These are phyloP conservation scores for Drosophila neoperkinsi DNA, from an alignment of 2,888 invertebrate genomes.

Conservation along the genomic window DNA sequence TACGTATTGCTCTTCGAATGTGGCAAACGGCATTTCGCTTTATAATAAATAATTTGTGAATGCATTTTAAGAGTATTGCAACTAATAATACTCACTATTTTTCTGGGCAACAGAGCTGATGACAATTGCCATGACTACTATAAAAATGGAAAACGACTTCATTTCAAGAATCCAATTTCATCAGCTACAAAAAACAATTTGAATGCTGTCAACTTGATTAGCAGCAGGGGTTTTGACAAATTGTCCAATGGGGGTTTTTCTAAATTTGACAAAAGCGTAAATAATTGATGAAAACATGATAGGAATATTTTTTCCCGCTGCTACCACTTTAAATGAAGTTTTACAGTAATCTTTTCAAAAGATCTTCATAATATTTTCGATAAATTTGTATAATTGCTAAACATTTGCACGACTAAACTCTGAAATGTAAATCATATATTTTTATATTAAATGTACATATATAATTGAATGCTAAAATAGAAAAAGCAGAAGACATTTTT, in stretches of 20 bases:
- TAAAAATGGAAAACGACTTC: background rate
- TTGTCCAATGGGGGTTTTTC: background rate
- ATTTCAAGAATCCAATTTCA: background rate
- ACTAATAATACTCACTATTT: background rate
- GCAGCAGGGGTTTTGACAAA: background rate
- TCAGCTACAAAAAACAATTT: background rate
- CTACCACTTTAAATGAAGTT: background rate
- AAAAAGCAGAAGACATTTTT: background rate
- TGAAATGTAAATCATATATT: background rate
- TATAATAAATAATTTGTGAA: background rate
- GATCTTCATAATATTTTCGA: background rate
- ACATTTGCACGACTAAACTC: background rate
- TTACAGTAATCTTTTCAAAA: background rate
- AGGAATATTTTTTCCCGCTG: background rate
- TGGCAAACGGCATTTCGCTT: constrained; percentile 37
- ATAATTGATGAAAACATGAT: background rate
- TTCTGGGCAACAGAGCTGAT: background rate
- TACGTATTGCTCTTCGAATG: constrained; percentile 20
- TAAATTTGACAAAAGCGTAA: background rate
- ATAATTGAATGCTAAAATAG: background rate
- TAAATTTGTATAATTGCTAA: background rate
- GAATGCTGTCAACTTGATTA: background rate
- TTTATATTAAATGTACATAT: background rate
- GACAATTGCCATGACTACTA: background rate
- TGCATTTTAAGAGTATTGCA: background rate